A percentile compares a stretch with the other conserved stretches of the same genome.
Evolutionary conservation across 1,140 invertebrate genomes (phyloP).

Genomic region (Phortica variegata): DNA sequence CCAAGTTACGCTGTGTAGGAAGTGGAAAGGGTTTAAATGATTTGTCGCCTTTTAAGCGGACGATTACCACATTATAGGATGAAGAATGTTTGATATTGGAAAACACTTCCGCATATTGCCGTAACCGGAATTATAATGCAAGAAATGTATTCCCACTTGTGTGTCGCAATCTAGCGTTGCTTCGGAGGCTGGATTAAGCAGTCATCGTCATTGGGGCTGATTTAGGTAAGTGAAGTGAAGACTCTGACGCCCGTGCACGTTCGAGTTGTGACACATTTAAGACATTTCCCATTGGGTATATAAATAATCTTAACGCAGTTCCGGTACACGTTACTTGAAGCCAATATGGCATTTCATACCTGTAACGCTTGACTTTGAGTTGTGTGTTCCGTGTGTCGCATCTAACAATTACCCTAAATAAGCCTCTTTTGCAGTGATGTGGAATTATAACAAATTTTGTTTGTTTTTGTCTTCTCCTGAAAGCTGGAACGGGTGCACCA

Average conservation of each 20-base stretch:
- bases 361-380: too few species aligned
- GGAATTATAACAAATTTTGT: too few species aligned
- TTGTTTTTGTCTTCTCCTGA: too few species aligned
- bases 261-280: constrained; percentile 47
- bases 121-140: constrained; percentile 15
- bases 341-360: too few species aligned
- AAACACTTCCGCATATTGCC: constrained; percentile 54
- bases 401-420: too few species aligned
- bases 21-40: constrained; percentile 45
- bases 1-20: neutral
- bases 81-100: constrained; percentile 48
- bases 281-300: constrained; percentile 47
- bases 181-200: neutral
- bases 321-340: too few species aligned
- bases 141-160: constrained; percentile 43
- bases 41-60: constrained; percentile 56
- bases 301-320: constrained; percentile 46
- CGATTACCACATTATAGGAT: constrained; percentile 55
- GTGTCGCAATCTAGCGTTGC: constrained; percentile 6
- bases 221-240: too few species aligned
- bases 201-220: constrained; percentile 3
- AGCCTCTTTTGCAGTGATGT: too few species aligned
- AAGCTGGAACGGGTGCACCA: too few species aligned
- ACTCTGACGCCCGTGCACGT: constrained; percentile 15
- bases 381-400: too few species aligned